These are phyloP conservation scores for Geotrypetes seraphini DNA, from an alignment of 2,797 vertebrate genomes.

Conservation along the genomic window DNA sequence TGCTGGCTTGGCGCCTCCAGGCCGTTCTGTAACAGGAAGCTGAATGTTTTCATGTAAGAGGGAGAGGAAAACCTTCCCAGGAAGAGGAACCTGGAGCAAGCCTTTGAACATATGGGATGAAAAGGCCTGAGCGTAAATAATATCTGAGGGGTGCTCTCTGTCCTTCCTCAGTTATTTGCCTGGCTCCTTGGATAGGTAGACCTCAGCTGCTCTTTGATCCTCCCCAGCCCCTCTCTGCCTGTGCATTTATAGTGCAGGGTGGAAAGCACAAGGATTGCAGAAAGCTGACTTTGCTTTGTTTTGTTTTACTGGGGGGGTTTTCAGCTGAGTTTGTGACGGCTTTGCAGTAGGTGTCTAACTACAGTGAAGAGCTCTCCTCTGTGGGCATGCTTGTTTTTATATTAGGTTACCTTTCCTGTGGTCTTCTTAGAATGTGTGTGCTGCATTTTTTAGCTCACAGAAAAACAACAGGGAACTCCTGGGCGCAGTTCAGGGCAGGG, in stretches of 20 bases:
- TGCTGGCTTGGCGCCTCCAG: conserved; percentile 52
- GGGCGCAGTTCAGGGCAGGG: too few species aligned
- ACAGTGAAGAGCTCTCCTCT: conserved; percentile 19
- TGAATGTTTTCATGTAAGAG: conserved; percentile 67
- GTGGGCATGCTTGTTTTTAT: conserved; percentile 4
- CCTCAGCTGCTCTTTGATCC: conserved; percentile 51
- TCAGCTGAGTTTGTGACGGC: conserved; percentile 17
- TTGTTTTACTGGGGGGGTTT: too few species aligned
- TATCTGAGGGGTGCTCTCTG: conserved; percentile 55
- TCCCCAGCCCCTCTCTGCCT: too few species aligned
- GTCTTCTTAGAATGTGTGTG: too few species aligned
- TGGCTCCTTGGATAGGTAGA: conserved; percentile 48
- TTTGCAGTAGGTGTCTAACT: too few species aligned
- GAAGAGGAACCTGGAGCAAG: conserved; percentile 59
- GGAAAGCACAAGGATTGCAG: too few species aligned
- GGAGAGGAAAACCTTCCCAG: conserved; percentile 74
- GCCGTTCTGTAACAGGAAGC: conserved; percentile 70
- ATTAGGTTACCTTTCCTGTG: too few species aligned
- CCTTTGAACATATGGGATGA: conserved; percentile 72
- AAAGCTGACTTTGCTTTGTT: too few species aligned
- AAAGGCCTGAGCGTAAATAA: conserved; percentile 70
- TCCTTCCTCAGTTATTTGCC: conserved; percentile 28
- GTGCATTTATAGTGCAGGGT: too few species aligned
- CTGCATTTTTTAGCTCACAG: too few species aligned
- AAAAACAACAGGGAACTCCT: too few species aligned